Evolutionary conservation across 1,140 invertebrate species (phyloP), one percentile per base, ranked within the genome.

Genomic region (Mylabris phalerata): DNA sequence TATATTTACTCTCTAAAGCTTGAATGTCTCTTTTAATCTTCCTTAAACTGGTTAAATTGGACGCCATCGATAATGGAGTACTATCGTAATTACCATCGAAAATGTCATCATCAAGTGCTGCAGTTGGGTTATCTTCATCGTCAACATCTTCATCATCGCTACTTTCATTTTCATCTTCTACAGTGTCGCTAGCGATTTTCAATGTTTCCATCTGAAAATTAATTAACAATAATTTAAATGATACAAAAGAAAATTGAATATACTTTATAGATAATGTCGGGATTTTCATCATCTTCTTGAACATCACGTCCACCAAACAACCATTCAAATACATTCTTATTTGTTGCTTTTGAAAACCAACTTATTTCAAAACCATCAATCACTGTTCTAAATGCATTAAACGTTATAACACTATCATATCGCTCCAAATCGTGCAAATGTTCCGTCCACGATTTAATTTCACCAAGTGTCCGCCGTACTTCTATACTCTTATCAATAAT

Each of bases 271-370:
- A 5, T 24, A 32, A 11, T 27, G 19, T 25, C 27, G n/a, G n/a
- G 24, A 11, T 25, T 5, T 11, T 10, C 19, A 40, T 26, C 49
- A 5, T 10, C n/a, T 42, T 52, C 13, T 50, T 13, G n/a, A 42
- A 42, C 13, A 25, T 48, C 32, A 26, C 40, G 27, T 42, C 49
- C 60, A 26, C 46, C 42, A 26, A 71, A 47, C 32, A 71, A 57
- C 69, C 69, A 71, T 10, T 58, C 38, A 11, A 60, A 40, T 43
- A 69, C 58, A 19, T 64, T 44, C 2, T 62, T 44, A 7, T 26
- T 47, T 19, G 19, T 50, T 5, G 64, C 67, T 3, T 7, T 45
- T 6, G 19, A 13, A 60, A 71, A 68, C 69, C 69, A 71, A 24
- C 59, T 66, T 4, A 51, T 10, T n/a, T 26, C 0, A 60, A 59